phyloP scores from a whole-genome alignment of 2,888 invertebrate genomes.

The Drosophila mulleri region DNA sequence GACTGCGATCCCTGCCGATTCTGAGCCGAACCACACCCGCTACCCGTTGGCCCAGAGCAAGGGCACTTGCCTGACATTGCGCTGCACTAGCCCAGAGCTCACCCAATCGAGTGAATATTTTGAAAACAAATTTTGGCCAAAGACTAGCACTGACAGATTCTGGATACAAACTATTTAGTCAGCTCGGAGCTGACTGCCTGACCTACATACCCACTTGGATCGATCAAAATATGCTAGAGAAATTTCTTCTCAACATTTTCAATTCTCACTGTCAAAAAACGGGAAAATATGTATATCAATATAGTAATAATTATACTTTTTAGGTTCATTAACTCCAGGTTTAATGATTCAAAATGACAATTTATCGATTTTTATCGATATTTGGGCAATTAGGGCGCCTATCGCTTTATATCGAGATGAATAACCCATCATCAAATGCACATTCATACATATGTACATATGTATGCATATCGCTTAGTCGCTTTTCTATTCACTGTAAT shows the following conservation, averaged over 20 bases:
- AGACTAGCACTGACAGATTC: conserved; percentile 20
- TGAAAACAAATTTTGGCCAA: conserved; percentile 20
- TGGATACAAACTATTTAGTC: not conserved
- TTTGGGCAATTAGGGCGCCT: not conserved
- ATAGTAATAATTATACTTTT: not conserved
- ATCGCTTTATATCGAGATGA: not conserved
- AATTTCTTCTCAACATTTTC: not conserved
- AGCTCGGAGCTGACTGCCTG: not conserved
- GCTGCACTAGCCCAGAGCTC: conserved; percentile 2
- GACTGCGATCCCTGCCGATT: not conserved
- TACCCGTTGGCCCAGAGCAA: conserved; percentile 1
- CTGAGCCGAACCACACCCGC: not conserved
- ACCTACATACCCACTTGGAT: conserved; percentile 34
- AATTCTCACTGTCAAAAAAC: not conserved
- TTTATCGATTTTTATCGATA: conserved; percentile 3
- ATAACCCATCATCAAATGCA: not conserved
- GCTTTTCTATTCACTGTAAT: not conserved
- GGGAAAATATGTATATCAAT: not conserved
- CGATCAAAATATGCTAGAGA: not conserved
- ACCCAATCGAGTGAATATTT: not conserved
- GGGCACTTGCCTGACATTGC: conserved; percentile 41
- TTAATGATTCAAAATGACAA: not conserved
- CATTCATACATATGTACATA: no score
- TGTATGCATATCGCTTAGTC: not conserved
- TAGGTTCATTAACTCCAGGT: not conserved